Conservation (phyloP, 2,113 vertebrate species). For the Electrona antarctica region DNA sequence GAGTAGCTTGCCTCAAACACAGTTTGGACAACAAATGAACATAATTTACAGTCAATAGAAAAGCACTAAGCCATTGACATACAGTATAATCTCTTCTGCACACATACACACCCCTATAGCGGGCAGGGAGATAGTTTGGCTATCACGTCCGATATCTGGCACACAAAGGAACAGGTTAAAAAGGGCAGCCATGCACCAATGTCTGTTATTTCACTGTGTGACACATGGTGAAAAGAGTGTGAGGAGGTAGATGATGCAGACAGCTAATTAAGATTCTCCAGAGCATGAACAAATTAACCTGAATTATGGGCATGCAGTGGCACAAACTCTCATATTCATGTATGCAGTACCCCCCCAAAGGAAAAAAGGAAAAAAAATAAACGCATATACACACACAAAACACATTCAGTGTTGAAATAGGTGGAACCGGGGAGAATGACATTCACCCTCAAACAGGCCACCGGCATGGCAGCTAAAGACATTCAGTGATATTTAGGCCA, state of each 20-base stretch:
- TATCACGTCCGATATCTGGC: constrained; percentile 21
- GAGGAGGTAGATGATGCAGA: constrained; percentile 67
- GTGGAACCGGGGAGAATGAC: constrained; percentile 59
- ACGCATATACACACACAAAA: constrained; percentile 43
- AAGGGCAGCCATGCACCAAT: constrained; percentile 38
- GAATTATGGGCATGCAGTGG: constrained; percentile 68
- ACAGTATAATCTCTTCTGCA: background rate
- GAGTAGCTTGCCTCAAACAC: background rate
- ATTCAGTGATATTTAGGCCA: constrained; percentile 58
- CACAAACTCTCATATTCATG: too few species aligned
- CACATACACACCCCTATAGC: constrained; percentile 5
- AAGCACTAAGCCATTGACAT: constrained; percentile 4
- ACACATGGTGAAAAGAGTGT: constrained; percentile 50
- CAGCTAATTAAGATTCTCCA: constrained; percentile 74
- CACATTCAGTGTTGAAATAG: constrained; percentile 39
- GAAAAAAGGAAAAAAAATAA: too few species aligned
- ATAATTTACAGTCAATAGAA: constrained; percentile 22
- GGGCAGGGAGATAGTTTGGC: constrained; percentile 16
- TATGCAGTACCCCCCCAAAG: too few species aligned
- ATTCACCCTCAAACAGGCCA: constrained; percentile 71
- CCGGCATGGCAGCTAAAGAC: constrained; percentile 58
- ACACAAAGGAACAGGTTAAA: constrained; percentile 25
- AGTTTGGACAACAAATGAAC: constrained; percentile 21
- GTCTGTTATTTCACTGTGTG: constrained; percentile 57
- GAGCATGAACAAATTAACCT: constrained; percentile 76